Evolutionary conservation across 64 coral and sea anemone genomes (phyloP).

Genomic region (Astreopora myriophthalma): DNA sequence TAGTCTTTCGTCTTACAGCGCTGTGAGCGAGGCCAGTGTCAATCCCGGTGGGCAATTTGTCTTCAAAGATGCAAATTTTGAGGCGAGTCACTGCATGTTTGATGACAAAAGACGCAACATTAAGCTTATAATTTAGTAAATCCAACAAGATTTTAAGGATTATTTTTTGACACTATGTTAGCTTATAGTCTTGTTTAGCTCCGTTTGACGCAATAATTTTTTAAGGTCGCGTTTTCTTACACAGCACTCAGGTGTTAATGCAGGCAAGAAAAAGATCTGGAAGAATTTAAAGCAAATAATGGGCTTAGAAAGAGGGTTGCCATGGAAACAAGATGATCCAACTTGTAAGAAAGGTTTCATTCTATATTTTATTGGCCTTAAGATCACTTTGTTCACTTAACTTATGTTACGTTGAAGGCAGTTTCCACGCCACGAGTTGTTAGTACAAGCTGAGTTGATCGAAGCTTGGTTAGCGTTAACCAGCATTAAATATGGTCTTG

Average conservation of each 20-base stretch:
- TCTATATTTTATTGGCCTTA: background rate
- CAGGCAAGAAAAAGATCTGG: constrained; percentile 90
- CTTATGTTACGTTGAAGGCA: no score
- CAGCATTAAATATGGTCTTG: no score
- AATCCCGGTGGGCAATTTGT: constrained; percentile 65
- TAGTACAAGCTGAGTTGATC: no score
- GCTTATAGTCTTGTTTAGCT: no score
- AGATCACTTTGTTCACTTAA: background rate
- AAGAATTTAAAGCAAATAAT: constrained; percentile 99
- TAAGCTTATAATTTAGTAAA: no score
- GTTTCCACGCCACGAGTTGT: no score
- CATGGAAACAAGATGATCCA: constrained; percentile 99
- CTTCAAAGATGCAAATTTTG: constrained; percentile 94
- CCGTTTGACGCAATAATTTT: no score
- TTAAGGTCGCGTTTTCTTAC: background rate
- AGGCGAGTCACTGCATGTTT: constrained; percentile 11
- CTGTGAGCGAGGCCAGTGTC: constrained; percentile 56
- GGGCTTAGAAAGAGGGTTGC: constrained; percentile 83
- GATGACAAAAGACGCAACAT: no score
- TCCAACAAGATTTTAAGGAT: no score
- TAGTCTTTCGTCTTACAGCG: constrained; percentile 86
- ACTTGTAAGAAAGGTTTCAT: constrained; percentile 70
- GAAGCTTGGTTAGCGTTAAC: no score
- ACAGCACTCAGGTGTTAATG: constrained; percentile 93
- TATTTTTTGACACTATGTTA: no score